Base-by-base conservation (phyloP, 1,140 invertebrate genomes). In the Goniozus legneri region DNA sequence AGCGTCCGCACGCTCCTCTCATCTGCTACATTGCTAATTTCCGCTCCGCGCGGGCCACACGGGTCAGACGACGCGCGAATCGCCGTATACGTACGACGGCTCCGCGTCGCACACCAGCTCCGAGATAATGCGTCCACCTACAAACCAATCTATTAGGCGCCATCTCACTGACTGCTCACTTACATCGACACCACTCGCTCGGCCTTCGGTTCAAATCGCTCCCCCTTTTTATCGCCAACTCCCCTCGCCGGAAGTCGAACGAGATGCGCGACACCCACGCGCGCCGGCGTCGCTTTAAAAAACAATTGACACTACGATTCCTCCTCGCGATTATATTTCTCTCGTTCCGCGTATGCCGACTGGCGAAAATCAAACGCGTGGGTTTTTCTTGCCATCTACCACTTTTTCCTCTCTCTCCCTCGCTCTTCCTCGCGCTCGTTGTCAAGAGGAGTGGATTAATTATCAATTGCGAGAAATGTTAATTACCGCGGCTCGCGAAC, bases 81-180 rank as follows among this genome's bases (percentile, higher is more conserved):
- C n/a, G n/a, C n/a, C 24, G 24, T 27, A 27, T 6, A 27, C 24
- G 24, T 27, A 27, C 24, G 24, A n/a, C n/a, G n/a, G n/a, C n/a
- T n/a, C n/a, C 24, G 24, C 10, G 24, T 27, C 24, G 4, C 4
- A 6, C 24, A 10, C 4, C 24, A 27, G 24, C 34, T 42, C 40
- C 31, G 51, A 69, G 58, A 73, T 71, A 73, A 73, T 73, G 63
- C 66, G 66, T 73, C 73, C 73, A 74, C 73, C 73, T 75, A 75
- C 73, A 73, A 74, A 71, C 71, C 67, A 73, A 73, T 75, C 71
- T 73, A 73, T 75, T 74, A 73, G 71, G 71, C 71, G 73, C 73
- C 73, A 69, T 70, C 69, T 68, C 70, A 68, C 65, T 70, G 69
- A 72, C 70, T 73, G 70, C 71, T 75, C 72, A 71, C 70, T 73